A percentile compares a stretch with the other conserved stretches of the same genome.
Conservation (phyloP, 2,797 vertebrate species). For the Danionella dracula region DNA sequence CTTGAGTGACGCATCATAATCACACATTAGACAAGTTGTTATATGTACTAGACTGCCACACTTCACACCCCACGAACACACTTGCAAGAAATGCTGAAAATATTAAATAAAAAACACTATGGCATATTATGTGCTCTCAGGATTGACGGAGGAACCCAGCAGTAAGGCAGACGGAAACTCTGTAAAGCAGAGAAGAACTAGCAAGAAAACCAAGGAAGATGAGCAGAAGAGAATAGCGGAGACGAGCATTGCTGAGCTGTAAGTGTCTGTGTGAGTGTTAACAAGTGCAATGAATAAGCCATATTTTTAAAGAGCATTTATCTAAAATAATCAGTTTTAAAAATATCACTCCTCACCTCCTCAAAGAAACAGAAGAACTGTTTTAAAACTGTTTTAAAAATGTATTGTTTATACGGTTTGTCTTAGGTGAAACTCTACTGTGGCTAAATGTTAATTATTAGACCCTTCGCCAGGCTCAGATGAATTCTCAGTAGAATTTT, state of each 20-base stretch:
- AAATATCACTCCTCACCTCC: too few species aligned
- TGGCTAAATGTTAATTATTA: too few species aligned
- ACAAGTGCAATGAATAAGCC: too few species aligned
- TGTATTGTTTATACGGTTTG: too few species aligned
- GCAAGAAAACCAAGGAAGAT: slow-evolving; percentile 76
- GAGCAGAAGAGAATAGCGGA: slow-evolving; percentile 72
- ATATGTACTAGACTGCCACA: neutral
- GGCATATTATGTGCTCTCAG: slow-evolving; percentile 54
- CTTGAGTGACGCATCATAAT: neutral
- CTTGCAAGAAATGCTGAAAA: too few species aligned
- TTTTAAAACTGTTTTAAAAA: too few species aligned
- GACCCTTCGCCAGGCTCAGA: too few species aligned
- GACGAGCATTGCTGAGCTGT: slow-evolving; percentile 86
- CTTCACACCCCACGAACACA: neutral
- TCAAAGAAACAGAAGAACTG: too few species aligned
- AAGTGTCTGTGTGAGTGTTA: slow-evolving; percentile 34
- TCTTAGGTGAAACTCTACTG: too few species aligned
- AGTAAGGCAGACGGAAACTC: slow-evolving; percentile 74
- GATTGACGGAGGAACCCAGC: slow-evolving; percentile 81
- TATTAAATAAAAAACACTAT: neutral
- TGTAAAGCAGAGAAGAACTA: slow-evolving; percentile 76
- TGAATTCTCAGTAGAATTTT: too few species aligned
- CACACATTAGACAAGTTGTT: slow-evolving; percentile 2
- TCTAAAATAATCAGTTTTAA: too few species aligned
- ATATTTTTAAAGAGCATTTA: too few species aligned